A percentile compares a stretch with the other conserved stretches of the same genome.
phyloP scores from a whole-genome alignment of 2,888 invertebrate species.

The Rutpela maculata region DNA sequence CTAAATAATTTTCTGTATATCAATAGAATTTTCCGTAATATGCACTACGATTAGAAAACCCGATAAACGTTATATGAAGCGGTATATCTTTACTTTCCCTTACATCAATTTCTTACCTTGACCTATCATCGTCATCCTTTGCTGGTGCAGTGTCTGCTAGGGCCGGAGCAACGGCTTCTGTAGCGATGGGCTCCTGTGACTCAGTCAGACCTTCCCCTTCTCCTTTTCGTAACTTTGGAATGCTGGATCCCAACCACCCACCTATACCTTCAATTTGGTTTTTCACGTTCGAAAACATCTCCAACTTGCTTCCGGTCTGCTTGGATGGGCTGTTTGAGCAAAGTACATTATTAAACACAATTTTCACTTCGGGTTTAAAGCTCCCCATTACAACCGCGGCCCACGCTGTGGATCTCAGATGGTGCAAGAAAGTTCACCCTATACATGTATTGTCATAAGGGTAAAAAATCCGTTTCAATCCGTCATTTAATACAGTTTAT shows the following conservation, averaged over 20 bases:
- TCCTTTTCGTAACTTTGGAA: slow-evolving; percentile 85
- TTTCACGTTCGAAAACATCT: slow-evolving; percentile 91
- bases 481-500: no score
- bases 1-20: no score
- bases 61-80: slow-evolving; percentile 3
- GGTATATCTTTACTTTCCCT: slow-evolving; percentile 10
- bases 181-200: slow-evolving; percentile 68
- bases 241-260: slow-evolving; percentile 83
- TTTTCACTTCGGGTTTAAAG: neutral
- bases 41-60: no score
- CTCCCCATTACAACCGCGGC: no score
- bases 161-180: slow-evolving; percentile 73
- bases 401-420: no score
- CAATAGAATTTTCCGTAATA: no score
- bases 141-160: slow-evolving; percentile 72
- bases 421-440: no score
- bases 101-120: slow-evolving; percentile 78
- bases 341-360: slow-evolving; percentile 6
- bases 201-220: slow-evolving; percentile 73
- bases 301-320: slow-evolving; percentile 79
- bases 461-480: no score
- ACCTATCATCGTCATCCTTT: slow-evolving; percentile 90
- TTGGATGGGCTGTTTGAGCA: slow-evolving; percentile 80
- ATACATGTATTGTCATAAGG: no score
- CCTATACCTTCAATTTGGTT: slow-evolving; percentile 91